These are phyloP conservation scores for Rhinoderma darwinii DNA, from an alignment of 2,113 vertebrate genomes.

Conservation along the genomic window DNA sequence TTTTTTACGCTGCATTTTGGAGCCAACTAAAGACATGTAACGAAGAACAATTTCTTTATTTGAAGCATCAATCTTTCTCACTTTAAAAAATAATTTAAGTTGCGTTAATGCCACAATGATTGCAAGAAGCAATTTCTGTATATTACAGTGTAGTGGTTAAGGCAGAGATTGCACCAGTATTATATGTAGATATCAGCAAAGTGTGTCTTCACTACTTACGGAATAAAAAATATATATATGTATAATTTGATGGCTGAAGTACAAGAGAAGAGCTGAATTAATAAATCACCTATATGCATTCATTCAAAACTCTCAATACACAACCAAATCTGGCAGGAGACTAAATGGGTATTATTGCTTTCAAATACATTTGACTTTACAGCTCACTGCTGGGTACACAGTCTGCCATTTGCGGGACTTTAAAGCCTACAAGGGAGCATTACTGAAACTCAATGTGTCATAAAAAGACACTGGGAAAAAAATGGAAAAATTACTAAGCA, in stretches of 20 bases:
- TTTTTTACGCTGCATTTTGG: slow-evolving; percentile 7
- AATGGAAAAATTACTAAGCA: not conserved
- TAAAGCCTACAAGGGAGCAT: not conserved
- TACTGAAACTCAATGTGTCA: not conserved
- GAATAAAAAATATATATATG: not conserved
- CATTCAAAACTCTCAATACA: not conserved
- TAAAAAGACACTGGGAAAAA: not conserved
- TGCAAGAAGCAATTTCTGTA: slow-evolving; percentile 12
- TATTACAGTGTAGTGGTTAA: slow-evolving; percentile 35
- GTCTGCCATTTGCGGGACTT: not conserved
- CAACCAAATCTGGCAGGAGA: slow-evolving; percentile 10
- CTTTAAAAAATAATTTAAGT: not conserved
- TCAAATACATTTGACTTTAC: not conserved
- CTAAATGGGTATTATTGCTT: slow-evolving; percentile 38
- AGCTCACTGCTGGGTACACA: not conserved
- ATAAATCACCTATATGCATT: not conserved
- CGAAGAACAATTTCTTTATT: slow-evolving; percentile 14
- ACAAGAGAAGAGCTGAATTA: not conserved
- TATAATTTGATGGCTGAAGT: not conserved
- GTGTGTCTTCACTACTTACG: not conserved
- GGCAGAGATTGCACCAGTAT: slow-evolving; percentile 41
- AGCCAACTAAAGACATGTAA: slow-evolving; percentile 15
- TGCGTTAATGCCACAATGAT: slow-evolving; percentile 29
- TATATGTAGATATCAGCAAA: slow-evolving; percentile 9
- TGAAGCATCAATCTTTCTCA: not conserved